phyloP scores from a whole-genome alignment of 2,888 invertebrate genomes.

The Acrobasis suavella region DNA sequence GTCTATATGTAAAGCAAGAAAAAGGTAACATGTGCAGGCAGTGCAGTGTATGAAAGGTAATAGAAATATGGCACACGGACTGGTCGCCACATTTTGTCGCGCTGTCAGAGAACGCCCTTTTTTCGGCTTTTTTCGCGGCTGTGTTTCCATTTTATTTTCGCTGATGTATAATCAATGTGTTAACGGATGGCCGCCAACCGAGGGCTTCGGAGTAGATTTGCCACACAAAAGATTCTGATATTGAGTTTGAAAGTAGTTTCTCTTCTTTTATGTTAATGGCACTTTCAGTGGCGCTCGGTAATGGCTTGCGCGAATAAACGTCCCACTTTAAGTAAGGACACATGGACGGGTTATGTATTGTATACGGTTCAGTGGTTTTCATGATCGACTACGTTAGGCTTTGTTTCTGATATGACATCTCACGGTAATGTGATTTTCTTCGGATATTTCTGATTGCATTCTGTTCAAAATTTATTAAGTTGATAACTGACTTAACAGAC shows the following conservation, averaged over 20 bases:
- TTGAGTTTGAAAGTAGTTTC: conserved; percentile 81
- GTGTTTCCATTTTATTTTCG: conserved; percentile 79
- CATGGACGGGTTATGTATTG: conserved; percentile 53
- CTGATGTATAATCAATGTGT: conserved; percentile 82
- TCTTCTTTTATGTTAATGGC: conserved; percentile 78
- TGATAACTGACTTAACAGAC: no score
- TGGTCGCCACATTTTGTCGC: no score
- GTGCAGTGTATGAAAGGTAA: no score
- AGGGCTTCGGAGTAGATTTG: conserved; percentile 75
- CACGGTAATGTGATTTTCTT: neutral
- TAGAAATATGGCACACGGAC: no score
- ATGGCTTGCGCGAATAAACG: conserved; percentile 72
- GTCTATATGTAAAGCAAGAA: no score
- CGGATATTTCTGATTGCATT: no score
- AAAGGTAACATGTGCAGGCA: no score
- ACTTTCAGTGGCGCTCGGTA: conserved; percentile 69
- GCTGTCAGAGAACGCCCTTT: no score
- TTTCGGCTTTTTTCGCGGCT: conserved; percentile 64
- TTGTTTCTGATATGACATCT: conserved; percentile 4
- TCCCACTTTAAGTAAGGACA: conserved; percentile 58
- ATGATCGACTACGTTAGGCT: conserved; percentile 26
- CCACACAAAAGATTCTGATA: conserved; percentile 80
- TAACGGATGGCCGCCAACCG: conserved; percentile 76
- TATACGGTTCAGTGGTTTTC: conserved; percentile 44
- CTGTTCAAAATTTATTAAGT: no score